Percentiles rank a stretch among this genome's conserved stretches.
Evolutionary conservation across 2,797 vertebrate genomes (phyloP).

Genomic region (Momotus momota): DNA sequence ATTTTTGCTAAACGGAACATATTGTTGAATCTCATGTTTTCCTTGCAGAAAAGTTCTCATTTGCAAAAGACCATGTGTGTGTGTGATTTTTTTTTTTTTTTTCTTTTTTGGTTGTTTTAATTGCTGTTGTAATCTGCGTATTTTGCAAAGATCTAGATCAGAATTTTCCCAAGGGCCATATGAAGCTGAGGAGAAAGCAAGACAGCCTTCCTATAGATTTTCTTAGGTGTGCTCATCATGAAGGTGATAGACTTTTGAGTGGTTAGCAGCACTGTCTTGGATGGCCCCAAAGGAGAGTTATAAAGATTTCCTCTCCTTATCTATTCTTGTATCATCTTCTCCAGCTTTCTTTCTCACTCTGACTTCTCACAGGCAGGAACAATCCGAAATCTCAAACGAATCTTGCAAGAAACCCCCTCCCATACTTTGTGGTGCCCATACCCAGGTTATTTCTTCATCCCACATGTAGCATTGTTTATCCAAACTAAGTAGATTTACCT

Average conservation of each 20-base stretch:
- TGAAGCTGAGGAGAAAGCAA: not conserved
- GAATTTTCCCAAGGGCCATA: not conserved
- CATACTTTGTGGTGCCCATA: not conserved
- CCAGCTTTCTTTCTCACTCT: not conserved
- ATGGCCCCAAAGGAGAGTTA: not conserved
- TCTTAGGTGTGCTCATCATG: not conserved
- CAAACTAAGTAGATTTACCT: not conserved
- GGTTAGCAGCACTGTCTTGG: not conserved
- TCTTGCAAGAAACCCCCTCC: not conserved
- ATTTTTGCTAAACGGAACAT: slow-evolving; percentile 40
- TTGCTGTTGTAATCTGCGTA: not conserved
- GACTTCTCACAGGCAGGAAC: not conserved
- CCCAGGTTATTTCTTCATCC: not conserved
- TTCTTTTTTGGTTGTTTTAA: not conserved
- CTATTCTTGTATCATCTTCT: not conserved
- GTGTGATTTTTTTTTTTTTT: not conserved
- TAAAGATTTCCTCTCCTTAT: not conserved
- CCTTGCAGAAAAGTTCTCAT: slow-evolving; percentile 36
- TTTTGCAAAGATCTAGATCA: not conserved
- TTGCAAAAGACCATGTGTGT: slow-evolving; percentile 23
- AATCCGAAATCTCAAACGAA: not conserved
- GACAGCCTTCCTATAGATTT: not conserved
- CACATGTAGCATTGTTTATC: not conserved
- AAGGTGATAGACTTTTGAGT: not conserved
- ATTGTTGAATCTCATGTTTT: slow-evolving; percentile 21